Evolutionary conservation across 2,113 vertebrate species (phyloP).

Genomic region (Odobenus rosmarus): DNA sequence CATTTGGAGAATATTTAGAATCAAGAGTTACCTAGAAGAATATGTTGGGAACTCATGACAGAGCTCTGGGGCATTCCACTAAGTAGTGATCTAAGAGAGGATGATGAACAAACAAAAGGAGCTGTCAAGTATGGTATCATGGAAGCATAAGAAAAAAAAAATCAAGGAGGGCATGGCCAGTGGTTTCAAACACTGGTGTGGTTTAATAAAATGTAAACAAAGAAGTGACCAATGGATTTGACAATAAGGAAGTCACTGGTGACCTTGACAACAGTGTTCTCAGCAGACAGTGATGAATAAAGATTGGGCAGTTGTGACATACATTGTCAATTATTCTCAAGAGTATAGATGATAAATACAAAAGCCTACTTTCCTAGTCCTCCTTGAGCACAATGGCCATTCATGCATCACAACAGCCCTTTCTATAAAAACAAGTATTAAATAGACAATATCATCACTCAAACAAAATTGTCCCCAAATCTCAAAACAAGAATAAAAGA

Average conservation of each 20-base stretch:
- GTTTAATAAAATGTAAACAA: slow-evolving; percentile 30
- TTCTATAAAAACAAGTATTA: slow-evolving; percentile 29
- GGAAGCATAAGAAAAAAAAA: background rate
- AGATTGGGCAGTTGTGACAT: background rate
- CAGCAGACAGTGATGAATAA: background rate
- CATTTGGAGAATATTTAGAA: slow-evolving; percentile 12
- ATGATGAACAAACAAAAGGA: background rate
- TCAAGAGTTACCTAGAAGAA: background rate
- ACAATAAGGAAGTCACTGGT: background rate
- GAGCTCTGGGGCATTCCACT: background rate
- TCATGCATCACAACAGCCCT: slow-evolving; percentile 23
- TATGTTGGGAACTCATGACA: background rate
- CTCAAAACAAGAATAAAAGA: background rate
- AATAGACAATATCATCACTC: background rate
- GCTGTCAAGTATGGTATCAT: background rate
- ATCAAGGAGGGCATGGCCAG: background rate
- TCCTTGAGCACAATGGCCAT: slow-evolving; percentile 6
- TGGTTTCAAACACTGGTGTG: background rate
- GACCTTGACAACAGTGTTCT: slow-evolving; percentile 7
- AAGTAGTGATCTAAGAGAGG: background rate
- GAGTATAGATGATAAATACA: slow-evolving; percentile 15
- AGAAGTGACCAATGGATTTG: background rate
- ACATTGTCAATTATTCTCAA: slow-evolving; percentile 41
- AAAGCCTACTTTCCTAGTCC: background rate
- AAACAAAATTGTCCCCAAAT: background rate